Base-by-base conservation (phyloP, 1,140 invertebrate species). In the Achroia grisella region DNA sequence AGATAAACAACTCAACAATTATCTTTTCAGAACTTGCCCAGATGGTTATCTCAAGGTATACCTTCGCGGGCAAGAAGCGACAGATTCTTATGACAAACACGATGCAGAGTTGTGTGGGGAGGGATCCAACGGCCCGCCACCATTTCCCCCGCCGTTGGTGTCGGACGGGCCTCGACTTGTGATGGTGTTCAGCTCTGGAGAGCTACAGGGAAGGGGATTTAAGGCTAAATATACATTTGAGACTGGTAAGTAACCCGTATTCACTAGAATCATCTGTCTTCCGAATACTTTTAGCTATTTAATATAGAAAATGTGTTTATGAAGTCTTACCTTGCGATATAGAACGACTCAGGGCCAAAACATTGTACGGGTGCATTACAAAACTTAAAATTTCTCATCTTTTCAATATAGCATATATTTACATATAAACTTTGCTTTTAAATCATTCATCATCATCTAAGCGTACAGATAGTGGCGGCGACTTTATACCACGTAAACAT, bases 21-120 rank as follows among this genome's bases (percentile, higher is more conserved):
- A n/a, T 2, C 17, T 3, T 23, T 23, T 23, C 49, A 91, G 90
- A 28, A 74, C 93, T 30, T 98, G 96, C 78, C 91, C 92, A 8
- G 95, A 97, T 72, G 96, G 96, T 27, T 97, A 96, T 75, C 78
- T 98, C 39, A 96, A 96, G 72, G 89, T 98, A 30, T 98, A 97
- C 85, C 86, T 97, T 15, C 95, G 95, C 72, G 96, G 96, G 2
- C 95, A 97, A 84, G 94, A 97, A 82, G 92, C 93, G n/a, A 93
- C 93, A 35, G 94, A 96, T 75, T 94, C 93, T 13, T 95, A 96
- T 62, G 95, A 97, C 66, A 96, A 97, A 77, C 95, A 95, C 68
- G 96, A 98, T 77, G 90, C 95, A 65, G 95, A 96, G 76, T 89
- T 97, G 65, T 99, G 97, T 76, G 96, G 97, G 4, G 90, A 93